Percentiles rank a stretch among this genome's conserved stretches.
Evolutionary conservation across 2,888 invertebrate species (phyloP).

Genomic region (Clunio marinus): DNA sequence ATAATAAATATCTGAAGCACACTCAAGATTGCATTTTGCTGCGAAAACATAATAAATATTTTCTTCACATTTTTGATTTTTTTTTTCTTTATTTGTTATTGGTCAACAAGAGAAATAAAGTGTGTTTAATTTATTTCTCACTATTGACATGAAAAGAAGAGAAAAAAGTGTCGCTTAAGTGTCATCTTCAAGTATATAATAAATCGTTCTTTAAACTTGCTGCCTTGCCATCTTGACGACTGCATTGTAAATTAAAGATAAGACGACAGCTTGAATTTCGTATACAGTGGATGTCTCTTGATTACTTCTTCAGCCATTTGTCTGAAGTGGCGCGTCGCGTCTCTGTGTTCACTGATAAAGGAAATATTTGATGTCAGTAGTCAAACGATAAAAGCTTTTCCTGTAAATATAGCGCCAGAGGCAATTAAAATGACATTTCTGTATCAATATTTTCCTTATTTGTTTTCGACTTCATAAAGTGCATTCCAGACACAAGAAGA

Average conservation of each 20-base stretch:
- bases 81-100: too few relatives aligned
- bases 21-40: background rate
- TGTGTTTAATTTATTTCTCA: background rate
- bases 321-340: too few relatives aligned
- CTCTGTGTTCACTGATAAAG: too few relatives aligned
- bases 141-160: background rate
- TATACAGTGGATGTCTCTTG: too few relatives aligned
- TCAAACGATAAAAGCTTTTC: background rate
- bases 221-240: background rate
- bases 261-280: background rate
- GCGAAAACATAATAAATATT: too few relatives aligned
- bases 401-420: conserved; percentile 15
- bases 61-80: too few relatives aligned
- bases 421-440: conserved; percentile 25
- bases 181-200: background rate
- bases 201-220: background rate
- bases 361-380: too few relatives aligned
- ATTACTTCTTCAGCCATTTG: too few relatives aligned
- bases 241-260: background rate
- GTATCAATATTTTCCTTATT: conserved; percentile 14
- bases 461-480: background rate
- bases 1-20: background rate
- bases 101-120: background rate
- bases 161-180: background rate
- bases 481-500: conserved; percentile 14